Percentiles rank a stretch among this genome's conserved stretches.
Conservation (phyloP, 1,140 invertebrate species). For the Pemphigus obesinymphae region DNA sequence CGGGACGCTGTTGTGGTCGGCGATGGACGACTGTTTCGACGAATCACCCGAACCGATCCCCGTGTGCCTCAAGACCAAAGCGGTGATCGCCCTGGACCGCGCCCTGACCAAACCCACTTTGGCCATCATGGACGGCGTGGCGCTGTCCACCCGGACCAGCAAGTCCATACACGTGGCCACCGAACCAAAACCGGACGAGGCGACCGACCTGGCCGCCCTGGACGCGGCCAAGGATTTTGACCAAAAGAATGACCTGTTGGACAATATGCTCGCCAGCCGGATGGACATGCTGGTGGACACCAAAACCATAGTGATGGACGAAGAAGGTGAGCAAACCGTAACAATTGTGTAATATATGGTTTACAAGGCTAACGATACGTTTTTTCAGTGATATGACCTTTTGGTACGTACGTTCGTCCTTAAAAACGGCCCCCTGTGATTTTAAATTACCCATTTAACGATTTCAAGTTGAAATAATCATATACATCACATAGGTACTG, state of each 20-base stretch:
- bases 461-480: too few relatives aligned
- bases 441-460: too few relatives aligned
- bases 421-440: too few relatives aligned
- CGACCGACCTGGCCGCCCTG: neutral
- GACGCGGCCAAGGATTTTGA: neutral
- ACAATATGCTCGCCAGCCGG: slow-evolving; percentile 6
- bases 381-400: too few relatives aligned
- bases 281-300: slow-evolving; percentile 7
- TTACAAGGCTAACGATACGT: too few relatives aligned
- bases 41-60: neutral
- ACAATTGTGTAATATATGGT: too few relatives aligned
- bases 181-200: neutral
- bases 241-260: neutral
- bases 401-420: too few relatives aligned
- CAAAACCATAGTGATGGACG: slow-evolving; percentile 13
- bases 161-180: neutral
- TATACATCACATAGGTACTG: too few relatives aligned
- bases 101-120: neutral
- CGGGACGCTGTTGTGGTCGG: neutral
- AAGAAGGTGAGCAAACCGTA: slow-evolving; percentile 34
- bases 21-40: slow-evolving; percentile 1
- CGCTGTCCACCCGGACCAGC: neutral
- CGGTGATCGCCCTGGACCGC: neutral
- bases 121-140: neutral
- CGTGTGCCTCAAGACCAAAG: neutral